Percentiles rank a stretch among this genome's conserved stretches.
Conservation (phyloP, 1,140 invertebrate genomes). For the Drosophila azteca region DNA sequence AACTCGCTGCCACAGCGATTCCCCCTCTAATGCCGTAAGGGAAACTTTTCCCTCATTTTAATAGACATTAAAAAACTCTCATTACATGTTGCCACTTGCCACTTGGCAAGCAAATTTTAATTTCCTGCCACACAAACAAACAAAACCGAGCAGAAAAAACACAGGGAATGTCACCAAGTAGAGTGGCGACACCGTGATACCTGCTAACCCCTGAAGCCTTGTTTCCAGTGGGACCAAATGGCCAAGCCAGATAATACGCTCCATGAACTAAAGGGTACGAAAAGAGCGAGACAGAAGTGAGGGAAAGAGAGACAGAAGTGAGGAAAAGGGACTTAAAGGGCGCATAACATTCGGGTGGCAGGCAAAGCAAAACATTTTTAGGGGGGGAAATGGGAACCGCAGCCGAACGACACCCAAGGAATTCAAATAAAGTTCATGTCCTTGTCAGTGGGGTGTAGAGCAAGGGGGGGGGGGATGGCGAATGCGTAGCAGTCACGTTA, state of each 20-base stretch:
- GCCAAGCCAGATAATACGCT: too few species aligned
- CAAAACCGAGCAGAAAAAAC: neutral
- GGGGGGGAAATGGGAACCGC: slow-evolving; percentile 53
- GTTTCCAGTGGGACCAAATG: too few species aligned
- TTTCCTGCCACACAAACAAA: slow-evolving; percentile 56
- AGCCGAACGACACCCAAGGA: slow-evolving; percentile 63
- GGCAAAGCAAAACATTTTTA: slow-evolving; percentile 17
- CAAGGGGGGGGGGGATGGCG: slow-evolving; percentile 2
- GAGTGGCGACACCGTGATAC: too few species aligned
- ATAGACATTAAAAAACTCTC: slow-evolving; percentile 68
- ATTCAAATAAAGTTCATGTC: slow-evolving; percentile 80
- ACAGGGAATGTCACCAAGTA: too few species aligned
- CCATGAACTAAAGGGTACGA: too few species aligned
- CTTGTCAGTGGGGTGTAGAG: slow-evolving; percentile 34
- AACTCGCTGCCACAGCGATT: too few species aligned
- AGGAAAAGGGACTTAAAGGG: slow-evolving; percentile 1
- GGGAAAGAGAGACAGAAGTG: too few species aligned
- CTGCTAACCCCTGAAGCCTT: too few species aligned
- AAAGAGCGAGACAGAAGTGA: too few species aligned
- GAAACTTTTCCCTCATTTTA: slow-evolving; percentile 19
- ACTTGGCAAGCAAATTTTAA: slow-evolving; percentile 68
- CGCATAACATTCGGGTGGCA: neutral
- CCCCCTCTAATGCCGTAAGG: neutral
- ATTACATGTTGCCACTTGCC: slow-evolving; percentile 53
- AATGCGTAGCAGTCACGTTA: slow-evolving; percentile 69